These are phyloP conservation scores for Chesias legatella DNA, from an alignment of 2,888 invertebrate genomes.

Conservation along the genomic window DNA sequence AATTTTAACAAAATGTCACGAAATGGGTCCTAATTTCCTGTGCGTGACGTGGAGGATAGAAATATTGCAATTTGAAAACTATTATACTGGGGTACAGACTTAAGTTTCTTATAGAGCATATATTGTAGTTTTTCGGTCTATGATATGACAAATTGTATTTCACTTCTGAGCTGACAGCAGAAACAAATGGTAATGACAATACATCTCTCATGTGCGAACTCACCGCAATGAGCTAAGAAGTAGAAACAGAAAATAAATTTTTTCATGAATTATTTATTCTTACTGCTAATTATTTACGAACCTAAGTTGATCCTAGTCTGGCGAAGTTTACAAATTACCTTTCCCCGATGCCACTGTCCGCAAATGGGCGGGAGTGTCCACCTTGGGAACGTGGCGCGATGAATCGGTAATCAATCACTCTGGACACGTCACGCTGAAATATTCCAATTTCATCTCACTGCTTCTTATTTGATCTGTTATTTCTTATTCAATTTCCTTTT, in stretches of 20 bases:
- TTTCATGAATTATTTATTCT: too few relatives aligned
- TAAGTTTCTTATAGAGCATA: too few relatives aligned
- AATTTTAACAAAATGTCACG: conserved; percentile 48
- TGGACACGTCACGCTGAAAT: conserved; percentile 19
- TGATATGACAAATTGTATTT: too few relatives aligned
- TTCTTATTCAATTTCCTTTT: background rate
- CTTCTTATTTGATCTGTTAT: conserved; percentile 9
- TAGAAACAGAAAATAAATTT: too few relatives aligned
- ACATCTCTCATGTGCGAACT: too few relatives aligned
- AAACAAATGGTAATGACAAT: too few relatives aligned
- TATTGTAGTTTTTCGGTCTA: too few relatives aligned
- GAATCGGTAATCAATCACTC: conserved; percentile 29
- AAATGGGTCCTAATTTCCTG: conserved; percentile 28
- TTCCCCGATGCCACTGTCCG: conserved; percentile 16
- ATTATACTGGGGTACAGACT: too few relatives aligned
- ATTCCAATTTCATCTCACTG: conserved; percentile 19
- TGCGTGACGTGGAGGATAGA: background rate
- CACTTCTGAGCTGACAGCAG: too few relatives aligned
- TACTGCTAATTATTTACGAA: conserved; percentile 1
- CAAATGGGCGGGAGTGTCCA: conserved; percentile 19
- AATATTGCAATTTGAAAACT: background rate
- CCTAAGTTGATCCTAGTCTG: background rate
- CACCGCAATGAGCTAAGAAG: too few relatives aligned
- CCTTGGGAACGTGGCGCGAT: conserved; percentile 20
- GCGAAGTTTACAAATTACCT: conserved; percentile 13